These are phyloP conservation scores for Cordilura impudica DNA, from an alignment of 2,888 invertebrate species.

Conservation along the genomic window DNA sequence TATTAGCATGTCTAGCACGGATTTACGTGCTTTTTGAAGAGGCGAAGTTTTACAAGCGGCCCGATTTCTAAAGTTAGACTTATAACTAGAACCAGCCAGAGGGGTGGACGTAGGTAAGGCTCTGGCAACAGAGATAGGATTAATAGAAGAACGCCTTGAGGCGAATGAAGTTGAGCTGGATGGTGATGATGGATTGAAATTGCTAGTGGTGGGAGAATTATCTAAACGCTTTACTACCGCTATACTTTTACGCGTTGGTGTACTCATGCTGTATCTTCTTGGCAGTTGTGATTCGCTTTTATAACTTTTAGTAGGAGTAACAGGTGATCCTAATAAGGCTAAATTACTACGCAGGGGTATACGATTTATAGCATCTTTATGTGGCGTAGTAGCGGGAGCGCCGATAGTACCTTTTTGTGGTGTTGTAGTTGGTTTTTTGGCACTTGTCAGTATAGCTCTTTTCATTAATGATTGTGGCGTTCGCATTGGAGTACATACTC, in stretches of 20 bases:
- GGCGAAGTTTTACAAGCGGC: conserved; percentile 54
- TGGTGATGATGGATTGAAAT: conserved; percentile 30
- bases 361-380: conserved; percentile 37
- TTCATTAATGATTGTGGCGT: conserved; percentile 74
- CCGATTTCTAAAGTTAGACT: not conserved
- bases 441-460: conserved; percentile 72
- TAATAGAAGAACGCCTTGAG: conserved; percentile 32
- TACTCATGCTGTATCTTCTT: conserved; percentile 63
- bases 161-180: conserved; percentile 55
- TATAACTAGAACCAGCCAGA: not conserved
- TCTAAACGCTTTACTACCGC: conserved; percentile 5
- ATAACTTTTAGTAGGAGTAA: conserved; percentile 29
- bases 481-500: conserved; percentile 67
- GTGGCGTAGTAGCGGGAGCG: conserved; percentile 4
- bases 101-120: conserved; percentile 49
- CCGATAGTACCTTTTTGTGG: conserved; percentile 15
- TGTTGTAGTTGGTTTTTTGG: conserved; percentile 69
- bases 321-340: conserved; percentile 30
- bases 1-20: conserved; percentile 39
- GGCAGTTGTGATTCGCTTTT: conserved; percentile 9
- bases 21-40: conserved; percentile 60
- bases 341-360: conserved; percentile 39
- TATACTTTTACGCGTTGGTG: conserved; percentile 62
- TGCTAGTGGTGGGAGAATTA: conserved; percentile 20
- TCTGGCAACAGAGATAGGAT: conserved; percentile 24